phyloP scores from a whole-genome alignment of 2,888 invertebrate species.

The Allolobophora icterica region DNA sequence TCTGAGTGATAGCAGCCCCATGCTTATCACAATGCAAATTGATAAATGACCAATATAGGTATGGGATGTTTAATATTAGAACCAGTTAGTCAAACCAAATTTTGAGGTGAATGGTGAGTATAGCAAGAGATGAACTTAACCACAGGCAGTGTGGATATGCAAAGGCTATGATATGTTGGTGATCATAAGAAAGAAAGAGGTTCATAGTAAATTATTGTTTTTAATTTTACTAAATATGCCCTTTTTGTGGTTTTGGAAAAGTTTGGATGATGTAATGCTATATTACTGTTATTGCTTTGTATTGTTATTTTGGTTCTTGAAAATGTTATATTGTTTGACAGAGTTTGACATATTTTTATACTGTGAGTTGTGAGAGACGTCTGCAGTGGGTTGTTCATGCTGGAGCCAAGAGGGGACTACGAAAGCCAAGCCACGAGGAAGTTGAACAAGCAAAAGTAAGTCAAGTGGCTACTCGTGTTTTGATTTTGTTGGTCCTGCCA shows the following conservation, averaged over 20 bases:
- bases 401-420: constrained; percentile 41
- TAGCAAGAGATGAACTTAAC: not conserved
- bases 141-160: not conserved
- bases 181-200: not conserved
- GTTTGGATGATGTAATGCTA: not conserved
- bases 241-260: not conserved
- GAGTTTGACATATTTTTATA: constrained; percentile 39
- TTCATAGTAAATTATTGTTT: too few relatives aligned
- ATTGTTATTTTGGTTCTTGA: not conserved
- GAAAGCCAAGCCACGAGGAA: constrained; percentile 40
- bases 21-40: too few relatives aligned
- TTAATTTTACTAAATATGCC: not conserved
- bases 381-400: constrained; percentile 43
- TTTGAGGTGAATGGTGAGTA: not conserved
- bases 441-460: constrained; percentile 43
- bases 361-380: constrained; percentile 42
- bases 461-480: not conserved
- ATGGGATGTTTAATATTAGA: too few relatives aligned
- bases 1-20: too few relatives aligned
- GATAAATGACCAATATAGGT: too few relatives aligned
- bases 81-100: not conserved
- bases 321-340: not conserved
- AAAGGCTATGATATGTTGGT: not conserved
- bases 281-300: not conserved
- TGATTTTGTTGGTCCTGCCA: not conserved